phyloP scores from a whole-genome alignment of 2,888 invertebrate genomes.

The Napeogenes sylphis region DNA sequence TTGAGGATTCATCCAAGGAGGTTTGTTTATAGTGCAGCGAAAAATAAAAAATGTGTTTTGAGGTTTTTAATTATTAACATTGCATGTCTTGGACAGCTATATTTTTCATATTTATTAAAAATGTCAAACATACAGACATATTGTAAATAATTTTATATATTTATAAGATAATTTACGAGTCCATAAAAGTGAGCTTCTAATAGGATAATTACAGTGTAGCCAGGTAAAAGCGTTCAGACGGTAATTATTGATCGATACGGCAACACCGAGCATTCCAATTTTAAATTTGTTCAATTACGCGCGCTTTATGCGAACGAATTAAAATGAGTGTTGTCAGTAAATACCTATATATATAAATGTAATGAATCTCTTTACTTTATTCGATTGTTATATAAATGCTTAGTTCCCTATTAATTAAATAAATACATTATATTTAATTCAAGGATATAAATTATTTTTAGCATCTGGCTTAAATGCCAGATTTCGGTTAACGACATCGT shows the following conservation, averaged over 20 bases:
- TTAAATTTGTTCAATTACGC: constrained; percentile 6
- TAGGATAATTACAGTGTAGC: constrained; percentile 37
- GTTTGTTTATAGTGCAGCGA: constrained; percentile 10
- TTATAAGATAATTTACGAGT: constrained; percentile 25
- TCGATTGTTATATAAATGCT: too few relatives aligned
- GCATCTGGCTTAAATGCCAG: too few relatives aligned
- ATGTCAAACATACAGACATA: background rate
- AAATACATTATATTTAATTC: too few relatives aligned
- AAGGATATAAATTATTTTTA: too few relatives aligned
- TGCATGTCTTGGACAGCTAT: background rate
- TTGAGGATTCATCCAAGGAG: constrained; percentile 24
- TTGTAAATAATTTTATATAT: constrained; percentile 8
- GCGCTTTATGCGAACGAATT: constrained; percentile 3
- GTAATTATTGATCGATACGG: constrained; percentile 27
- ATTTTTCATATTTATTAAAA: too few relatives aligned
- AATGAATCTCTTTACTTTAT: too few relatives aligned
- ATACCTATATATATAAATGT: too few relatives aligned
- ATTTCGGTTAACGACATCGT: too few relatives aligned
- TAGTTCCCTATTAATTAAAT: too few relatives aligned
- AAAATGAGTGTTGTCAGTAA: too few relatives aligned
- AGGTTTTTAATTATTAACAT: background rate
- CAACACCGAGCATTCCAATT: constrained; percentile 9
- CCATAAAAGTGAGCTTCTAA: constrained; percentile 28
- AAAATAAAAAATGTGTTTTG: background rate
- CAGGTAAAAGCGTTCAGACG: constrained; percentile 28